These are phyloP conservation scores for Apaloderma vittatum DNA, from an alignment of 2,113 vertebrate species.

Conservation along the genomic window DNA sequence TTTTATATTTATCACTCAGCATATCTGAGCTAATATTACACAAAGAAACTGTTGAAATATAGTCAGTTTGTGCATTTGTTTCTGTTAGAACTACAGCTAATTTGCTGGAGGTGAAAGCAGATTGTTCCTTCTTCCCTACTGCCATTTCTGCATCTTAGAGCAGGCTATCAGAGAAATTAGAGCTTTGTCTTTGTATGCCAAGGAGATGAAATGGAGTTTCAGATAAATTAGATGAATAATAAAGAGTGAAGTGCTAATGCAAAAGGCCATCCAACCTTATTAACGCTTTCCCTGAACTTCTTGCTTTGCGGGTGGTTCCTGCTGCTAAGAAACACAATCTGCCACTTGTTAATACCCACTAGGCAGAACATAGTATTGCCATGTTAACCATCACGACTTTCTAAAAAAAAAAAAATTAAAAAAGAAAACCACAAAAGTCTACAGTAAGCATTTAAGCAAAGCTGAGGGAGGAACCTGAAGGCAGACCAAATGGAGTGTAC, in stretches of 20 bases:
- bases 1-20: neutral
- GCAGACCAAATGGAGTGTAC: neutral
- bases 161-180: conserved; percentile 23
- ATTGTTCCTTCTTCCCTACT: neutral
- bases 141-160: neutral
- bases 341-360: neutral
- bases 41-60: neutral
- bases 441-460: neutral
- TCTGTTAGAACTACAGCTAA: neutral
- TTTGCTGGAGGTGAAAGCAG: neutral
- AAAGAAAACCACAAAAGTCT: no score
- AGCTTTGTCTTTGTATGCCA: conserved; percentile 9
- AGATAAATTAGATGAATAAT: conserved; percentile 57
- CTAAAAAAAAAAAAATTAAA: neutral
- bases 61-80: neutral
- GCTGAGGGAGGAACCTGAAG: neutral
- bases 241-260: conserved; percentile 20
- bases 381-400: neutral
- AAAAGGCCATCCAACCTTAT: conserved; percentile 34
- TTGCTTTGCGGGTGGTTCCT: neutral
- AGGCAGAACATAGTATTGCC: neutral
- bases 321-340: neutral
- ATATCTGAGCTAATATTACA: neutral
- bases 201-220: conserved; percentile 42
- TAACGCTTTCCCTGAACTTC: neutral